Conservation (phyloP, 2,113 vertebrate species). For the Odontophorus gujanensis region DNA sequence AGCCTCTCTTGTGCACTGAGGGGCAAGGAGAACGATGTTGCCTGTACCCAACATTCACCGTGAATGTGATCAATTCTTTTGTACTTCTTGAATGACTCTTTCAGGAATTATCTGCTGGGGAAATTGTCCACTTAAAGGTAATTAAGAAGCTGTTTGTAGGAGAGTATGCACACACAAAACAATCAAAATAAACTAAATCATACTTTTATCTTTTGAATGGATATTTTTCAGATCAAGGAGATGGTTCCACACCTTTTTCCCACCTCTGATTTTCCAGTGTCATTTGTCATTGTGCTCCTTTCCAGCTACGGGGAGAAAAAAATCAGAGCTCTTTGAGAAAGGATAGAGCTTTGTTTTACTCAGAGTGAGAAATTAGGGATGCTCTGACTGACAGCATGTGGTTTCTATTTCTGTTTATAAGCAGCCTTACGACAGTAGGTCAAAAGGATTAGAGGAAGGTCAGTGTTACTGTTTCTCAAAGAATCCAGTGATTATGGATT, state of each 20-base stretch:
- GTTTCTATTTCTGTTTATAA: constrained; percentile 62
- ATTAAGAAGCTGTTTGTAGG: background rate
- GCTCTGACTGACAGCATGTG: constrained; percentile 28
- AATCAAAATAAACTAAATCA: background rate
- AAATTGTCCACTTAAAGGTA: background rate
- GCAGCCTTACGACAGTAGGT: constrained; percentile 30
- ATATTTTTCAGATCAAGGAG: background rate
- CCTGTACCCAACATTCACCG: background rate
- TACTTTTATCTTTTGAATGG: background rate
- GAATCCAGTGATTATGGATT: constrained; percentile 22
- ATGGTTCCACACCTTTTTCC: background rate
- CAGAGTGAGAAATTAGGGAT: constrained; percentile 50
- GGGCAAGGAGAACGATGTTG: background rate
- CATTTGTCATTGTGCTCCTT: background rate
- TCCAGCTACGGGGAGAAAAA: constrained; percentile 10
- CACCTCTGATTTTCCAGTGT: constrained; percentile 4
- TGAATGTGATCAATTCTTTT: background rate
- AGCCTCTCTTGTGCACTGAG: background rate
- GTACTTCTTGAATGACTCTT: background rate
- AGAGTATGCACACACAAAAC: background rate
- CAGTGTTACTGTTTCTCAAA: constrained; percentile 35
- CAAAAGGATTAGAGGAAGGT: constrained; percentile 61
- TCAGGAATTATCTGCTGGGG: background rate
- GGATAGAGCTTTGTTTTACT: constrained; percentile 8
- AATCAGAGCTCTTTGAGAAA: background rate